These are phyloP conservation scores for Hydractinia echinata DNA, from an alignment of 30 jellyfish, hydroid and myxozoan genomes.

Conservation along the genomic window DNA sequence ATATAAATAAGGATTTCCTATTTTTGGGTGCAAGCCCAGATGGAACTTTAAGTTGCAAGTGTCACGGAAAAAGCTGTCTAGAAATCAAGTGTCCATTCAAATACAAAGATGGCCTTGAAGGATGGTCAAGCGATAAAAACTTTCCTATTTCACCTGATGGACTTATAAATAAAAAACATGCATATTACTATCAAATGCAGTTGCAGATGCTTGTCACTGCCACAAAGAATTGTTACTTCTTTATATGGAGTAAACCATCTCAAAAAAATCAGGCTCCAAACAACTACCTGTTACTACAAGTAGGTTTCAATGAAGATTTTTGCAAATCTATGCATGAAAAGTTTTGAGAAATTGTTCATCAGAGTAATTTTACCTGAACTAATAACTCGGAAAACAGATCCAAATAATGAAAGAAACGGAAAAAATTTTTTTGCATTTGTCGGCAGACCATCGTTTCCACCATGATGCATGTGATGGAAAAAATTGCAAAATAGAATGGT, in stretches of 20 bases:
- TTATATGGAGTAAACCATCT: background rate
- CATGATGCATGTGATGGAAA: constrained; percentile 41
- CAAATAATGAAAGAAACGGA: constrained; percentile 9
- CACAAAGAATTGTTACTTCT: constrained; percentile 8
- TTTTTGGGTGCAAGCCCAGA: constrained; percentile 13
- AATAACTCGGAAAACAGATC: background rate
- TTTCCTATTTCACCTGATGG: constrained; percentile 11
- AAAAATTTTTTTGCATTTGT: constrained; percentile 16
- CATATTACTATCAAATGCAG: constrained; percentile 43
- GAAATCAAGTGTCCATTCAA: too few species aligned
- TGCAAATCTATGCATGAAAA: constrained; percentile 17
- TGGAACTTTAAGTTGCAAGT: background rate
- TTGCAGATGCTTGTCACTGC: constrained; percentile 39
- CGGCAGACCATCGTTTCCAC: constrained; percentile 28
- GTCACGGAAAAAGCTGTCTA: constrained; percentile 1
- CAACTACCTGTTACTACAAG: constrained; percentile 13
- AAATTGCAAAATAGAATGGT: constrained; percentile 25
- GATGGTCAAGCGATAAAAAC: too few species aligned
- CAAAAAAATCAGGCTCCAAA: background rate
- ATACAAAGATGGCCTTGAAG: too few species aligned
- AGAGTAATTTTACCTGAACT: background rate
- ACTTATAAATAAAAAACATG: constrained; percentile 18
- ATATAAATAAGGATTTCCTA: background rate
- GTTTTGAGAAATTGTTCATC: background rate
- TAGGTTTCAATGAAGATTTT: constrained; percentile 11